phyloP scores from a whole-genome alignment of 2,888 invertebrate species.

The Parnassius orleans region DNA sequence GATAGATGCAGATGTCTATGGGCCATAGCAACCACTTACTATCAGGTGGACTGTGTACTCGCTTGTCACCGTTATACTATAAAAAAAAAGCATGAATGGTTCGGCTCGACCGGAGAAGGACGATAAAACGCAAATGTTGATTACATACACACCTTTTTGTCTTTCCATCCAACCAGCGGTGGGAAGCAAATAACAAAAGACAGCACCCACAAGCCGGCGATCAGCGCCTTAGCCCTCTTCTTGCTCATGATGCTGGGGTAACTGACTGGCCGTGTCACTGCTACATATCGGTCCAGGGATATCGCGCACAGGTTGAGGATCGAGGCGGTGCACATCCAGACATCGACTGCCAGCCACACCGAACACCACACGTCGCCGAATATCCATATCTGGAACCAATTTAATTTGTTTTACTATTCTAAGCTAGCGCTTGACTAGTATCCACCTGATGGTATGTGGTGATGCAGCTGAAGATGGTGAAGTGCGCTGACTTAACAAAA shows the following conservation, averaged over 20 bases:
- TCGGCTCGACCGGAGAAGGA: no score
- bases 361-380: slow-evolving; percentile 98
- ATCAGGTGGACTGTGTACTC: no score
- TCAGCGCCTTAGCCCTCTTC: slow-evolving; percentile 90
- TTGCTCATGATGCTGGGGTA: slow-evolving; percentile 96
- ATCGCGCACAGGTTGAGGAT: slow-evolving; percentile 98
- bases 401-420: background rate
- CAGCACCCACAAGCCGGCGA: slow-evolving; percentile 96
- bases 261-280: slow-evolving; percentile 96
- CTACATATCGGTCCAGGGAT: slow-evolving; percentile 96
- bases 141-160: slow-evolving; percentile 56
- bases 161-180: slow-evolving; percentile 96
- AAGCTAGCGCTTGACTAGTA: no score
- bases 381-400: slow-evolving; percentile 90
- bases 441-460: no score
- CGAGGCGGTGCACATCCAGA: slow-evolving; percentile 99
- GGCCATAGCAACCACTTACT: no score
- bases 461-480: no score
- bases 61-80: no score
- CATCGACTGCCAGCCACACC: slow-evolving; percentile 98
- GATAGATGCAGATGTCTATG: no score
- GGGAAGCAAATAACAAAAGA: slow-evolving; percentile 98
- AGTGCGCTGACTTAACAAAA: no score
- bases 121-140: no score
- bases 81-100: no score